These are phyloP conservation scores for Sciaenops ocellatus DNA, from an alignment of 2,797 vertebrate species.

Conservation along the genomic window DNA sequence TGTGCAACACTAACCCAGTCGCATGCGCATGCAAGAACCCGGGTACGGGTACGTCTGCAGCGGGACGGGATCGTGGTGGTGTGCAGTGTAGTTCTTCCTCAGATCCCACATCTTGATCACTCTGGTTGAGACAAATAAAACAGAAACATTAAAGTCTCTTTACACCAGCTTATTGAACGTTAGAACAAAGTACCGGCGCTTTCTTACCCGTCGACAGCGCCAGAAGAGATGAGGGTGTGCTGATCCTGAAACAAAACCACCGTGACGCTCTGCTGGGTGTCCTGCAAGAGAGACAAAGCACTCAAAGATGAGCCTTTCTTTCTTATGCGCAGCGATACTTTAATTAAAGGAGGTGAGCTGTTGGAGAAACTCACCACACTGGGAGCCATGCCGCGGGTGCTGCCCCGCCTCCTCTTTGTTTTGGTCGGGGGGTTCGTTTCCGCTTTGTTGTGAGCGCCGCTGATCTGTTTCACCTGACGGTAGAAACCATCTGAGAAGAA, in stretches of 20 bases:
- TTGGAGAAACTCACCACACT: constrained; percentile 88
- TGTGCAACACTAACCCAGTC: constrained; percentile 87
- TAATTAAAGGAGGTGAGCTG: background rate
- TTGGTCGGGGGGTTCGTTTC: constrained; percentile 88
- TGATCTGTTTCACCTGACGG: constrained; percentile 95
- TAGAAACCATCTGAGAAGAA: constrained; percentile 93
- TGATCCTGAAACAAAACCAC: constrained; percentile 96
- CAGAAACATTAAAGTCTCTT: background rate
- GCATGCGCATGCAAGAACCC: constrained; percentile 90
- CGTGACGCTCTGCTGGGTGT: constrained; percentile 96
- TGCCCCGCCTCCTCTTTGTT: constrained; percentile 87
- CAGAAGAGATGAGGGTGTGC: constrained; percentile 93
- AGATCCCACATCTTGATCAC: constrained; percentile 97
- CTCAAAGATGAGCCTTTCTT: background rate
- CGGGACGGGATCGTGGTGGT: constrained; percentile 89
- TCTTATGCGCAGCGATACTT: background rate
- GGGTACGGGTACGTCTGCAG: constrained; percentile 91
- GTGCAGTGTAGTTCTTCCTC: constrained; percentile 91
- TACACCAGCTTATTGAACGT: background rate
- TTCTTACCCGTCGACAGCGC: constrained; percentile 96
- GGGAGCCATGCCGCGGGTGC: constrained; percentile 90
- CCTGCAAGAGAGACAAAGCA: constrained; percentile 68
- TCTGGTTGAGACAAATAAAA: constrained; percentile 72
- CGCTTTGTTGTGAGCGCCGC: constrained; percentile 92
- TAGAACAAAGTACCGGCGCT: background rate